Evolutionary conservation across 2,797 vertebrate species (phyloP).

Genomic region (Gymnopithys bicolor): DNA sequence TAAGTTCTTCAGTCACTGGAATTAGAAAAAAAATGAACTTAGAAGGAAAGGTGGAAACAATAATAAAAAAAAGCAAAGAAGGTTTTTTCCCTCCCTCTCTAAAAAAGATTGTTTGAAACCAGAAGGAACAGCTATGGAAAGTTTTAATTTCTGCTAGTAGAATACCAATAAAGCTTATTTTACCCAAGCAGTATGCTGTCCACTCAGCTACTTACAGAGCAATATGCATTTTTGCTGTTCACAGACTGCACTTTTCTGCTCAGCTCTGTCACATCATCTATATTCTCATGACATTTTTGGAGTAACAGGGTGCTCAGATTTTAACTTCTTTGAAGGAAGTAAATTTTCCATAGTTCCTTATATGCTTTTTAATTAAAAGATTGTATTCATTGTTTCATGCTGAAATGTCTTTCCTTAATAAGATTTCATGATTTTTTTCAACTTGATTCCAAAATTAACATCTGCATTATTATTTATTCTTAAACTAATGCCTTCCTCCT

Average conservation of each 20-base stretch:
- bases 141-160: not conserved
- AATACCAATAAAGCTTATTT: not conserved
- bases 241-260: not conserved
- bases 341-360: not conserved
- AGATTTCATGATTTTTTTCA: not conserved
- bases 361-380: not conserved
- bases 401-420: not conserved
- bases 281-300: not conserved
- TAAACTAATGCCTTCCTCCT: not conserved
- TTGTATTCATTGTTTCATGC: not conserved
- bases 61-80: not conserved
- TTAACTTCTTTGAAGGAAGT: not conserved
- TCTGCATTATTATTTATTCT: not conserved
- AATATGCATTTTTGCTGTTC: not conserved
- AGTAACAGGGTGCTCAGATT: not conserved
- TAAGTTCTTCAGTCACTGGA: not conserved
- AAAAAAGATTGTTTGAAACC: not conserved
- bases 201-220: not conserved
- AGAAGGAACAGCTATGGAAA: not conserved
- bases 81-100: accelerated
- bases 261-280: not conserved
- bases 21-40: not conserved
- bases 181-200: not conserved
- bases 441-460: not conserved
- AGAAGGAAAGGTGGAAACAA: not conserved